A percentile compares a stretch with the other conserved stretches of the same genome.
phyloP scores from a whole-genome alignment of 2,797 vertebrate species.

The Sebastes jordani region DNA sequence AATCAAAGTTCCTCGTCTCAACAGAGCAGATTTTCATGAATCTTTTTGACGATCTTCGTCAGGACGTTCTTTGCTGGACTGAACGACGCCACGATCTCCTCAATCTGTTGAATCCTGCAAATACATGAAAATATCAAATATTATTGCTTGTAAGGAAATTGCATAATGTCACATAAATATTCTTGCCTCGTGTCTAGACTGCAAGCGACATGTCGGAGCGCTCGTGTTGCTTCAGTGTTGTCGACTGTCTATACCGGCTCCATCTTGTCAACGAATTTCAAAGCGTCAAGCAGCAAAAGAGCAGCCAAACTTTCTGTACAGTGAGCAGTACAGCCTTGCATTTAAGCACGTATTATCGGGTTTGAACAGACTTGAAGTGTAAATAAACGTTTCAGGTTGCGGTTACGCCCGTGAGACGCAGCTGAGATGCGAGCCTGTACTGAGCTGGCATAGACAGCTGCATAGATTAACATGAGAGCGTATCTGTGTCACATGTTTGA shows the following conservation, averaged over 20 bases:
- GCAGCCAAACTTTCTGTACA: no score
- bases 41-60: slow-evolving; percentile 76
- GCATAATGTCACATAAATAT: neutral
- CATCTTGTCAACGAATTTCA: no score
- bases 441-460: neutral
- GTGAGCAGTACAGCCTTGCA: no score
- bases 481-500: neutral
- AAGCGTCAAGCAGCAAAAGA: no score
- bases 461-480: neutral
- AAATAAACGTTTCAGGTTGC: neutral
- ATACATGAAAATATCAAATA: neutral
- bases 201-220: neutral
- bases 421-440: no score
- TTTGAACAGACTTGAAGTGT: neutral
- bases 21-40: slow-evolving; percentile 70
- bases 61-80: slow-evolving; percentile 72
- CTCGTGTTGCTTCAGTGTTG: no score
- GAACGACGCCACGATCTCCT: slow-evolving; percentile 69
- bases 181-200: neutral
- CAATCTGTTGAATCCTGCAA: slow-evolving; percentile 74
- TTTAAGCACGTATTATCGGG: neutral
- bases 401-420: neutral
- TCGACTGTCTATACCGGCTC: neutral
- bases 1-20: slow-evolving; percentile 30
- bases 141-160: neutral